These are phyloP conservation scores for Oppia nitens DNA, from an alignment of 1,140 invertebrate species.

Conservation along the genomic window DNA sequence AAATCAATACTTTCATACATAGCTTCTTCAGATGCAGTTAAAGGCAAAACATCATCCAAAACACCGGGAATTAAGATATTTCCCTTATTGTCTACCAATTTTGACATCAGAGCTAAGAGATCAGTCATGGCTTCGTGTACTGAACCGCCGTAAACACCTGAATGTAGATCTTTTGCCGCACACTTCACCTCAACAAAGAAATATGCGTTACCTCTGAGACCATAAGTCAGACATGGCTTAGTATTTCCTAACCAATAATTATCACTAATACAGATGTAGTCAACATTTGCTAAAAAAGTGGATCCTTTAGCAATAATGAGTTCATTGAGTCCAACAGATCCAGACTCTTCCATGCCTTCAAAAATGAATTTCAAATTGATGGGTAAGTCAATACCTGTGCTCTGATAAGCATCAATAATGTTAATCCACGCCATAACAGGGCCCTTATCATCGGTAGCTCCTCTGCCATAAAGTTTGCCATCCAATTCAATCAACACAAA, in stretches of 20 bases:
- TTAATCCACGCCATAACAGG: constrained; percentile 74
- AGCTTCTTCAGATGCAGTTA: constrained; percentile 53
- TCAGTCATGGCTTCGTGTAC: constrained; percentile 69
- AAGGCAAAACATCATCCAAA: constrained; percentile 53
- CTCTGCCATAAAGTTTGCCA: constrained; percentile 79
- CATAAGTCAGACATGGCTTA: constrained; percentile 94
- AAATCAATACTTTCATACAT: constrained; percentile 80
- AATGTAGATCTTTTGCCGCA: constrained; percentile 80
- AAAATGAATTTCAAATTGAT: constrained; percentile 94
- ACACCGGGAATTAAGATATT: constrained; percentile 63
- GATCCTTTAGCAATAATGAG: constrained; percentile 54
- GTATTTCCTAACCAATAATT: constrained; percentile 96
- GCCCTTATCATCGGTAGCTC: constrained; percentile 81
- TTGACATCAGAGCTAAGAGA: constrained; percentile 61
- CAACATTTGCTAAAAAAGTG: constrained; percentile 59
- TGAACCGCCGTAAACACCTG: constrained; percentile 81
- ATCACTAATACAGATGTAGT: constrained; percentile 94
- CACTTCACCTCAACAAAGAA: constrained; percentile 78
- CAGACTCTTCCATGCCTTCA: constrained; percentile 97
- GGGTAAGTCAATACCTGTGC: constrained; percentile 48
- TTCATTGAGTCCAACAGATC: constrained; percentile 84
- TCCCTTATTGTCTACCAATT: constrained; percentile 63
- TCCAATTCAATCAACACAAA: constrained; percentile 73
- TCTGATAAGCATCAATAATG: constrained; percentile 72
- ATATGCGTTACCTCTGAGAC: constrained; percentile 75